phyloP scores from a whole-genome alignment of 2,888 invertebrate genomes.

The Hirudinaria manillensis region DNA sequence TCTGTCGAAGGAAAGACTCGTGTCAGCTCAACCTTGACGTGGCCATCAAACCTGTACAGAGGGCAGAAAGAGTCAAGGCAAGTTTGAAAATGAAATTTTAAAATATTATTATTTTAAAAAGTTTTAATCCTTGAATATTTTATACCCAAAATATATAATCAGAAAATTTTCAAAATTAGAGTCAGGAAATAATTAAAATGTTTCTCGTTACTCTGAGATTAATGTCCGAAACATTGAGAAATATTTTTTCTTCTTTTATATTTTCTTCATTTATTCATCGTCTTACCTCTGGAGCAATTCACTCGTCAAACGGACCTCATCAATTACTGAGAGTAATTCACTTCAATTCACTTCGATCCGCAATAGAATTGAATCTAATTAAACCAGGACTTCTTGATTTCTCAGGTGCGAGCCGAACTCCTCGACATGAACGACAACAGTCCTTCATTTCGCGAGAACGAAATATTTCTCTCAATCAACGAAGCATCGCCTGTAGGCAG shows the following conservation, averaged over 20 bases:
- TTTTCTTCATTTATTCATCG: no score
- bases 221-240: no score
- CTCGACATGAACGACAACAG: constrained; percentile 40
- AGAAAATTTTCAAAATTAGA: constrained; percentile 1
- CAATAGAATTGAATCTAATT: no score
- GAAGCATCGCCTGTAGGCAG: constrained; percentile 38
- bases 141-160: no score
- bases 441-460: constrained; percentile 37
- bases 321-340: no score
- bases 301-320: no score
- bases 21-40: constrained; percentile 39
- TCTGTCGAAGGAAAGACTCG: constrained; percentile 30
- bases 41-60: constrained; percentile 36
- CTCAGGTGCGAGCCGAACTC: constrained; percentile 37
- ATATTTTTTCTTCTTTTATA: no score
- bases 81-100: constrained; percentile 14
- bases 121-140: neutral
- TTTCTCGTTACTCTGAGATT: no score
- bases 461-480: constrained; percentile 36
- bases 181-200: no score
- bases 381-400: no score
- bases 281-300: no score
- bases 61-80: constrained; percentile 37
- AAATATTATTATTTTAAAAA: constrained; percentile 6
- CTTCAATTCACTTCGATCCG: no score